phyloP scores from a whole-genome alignment of 2,797 vertebrate species.

The Alcedo atthis region DNA sequence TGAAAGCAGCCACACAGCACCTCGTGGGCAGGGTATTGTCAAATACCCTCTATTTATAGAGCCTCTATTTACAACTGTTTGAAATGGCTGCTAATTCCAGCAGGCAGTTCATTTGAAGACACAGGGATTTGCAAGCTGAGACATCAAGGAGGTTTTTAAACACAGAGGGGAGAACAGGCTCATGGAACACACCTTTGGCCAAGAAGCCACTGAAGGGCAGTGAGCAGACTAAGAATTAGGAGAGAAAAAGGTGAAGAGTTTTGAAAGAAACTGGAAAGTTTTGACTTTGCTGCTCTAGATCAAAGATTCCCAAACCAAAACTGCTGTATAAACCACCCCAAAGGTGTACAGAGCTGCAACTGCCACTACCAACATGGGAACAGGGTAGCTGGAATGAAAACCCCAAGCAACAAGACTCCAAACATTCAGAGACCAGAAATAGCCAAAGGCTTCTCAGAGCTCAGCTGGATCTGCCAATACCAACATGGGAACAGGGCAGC shows the following conservation, averaged over 20 bases:
- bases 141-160: not conserved
- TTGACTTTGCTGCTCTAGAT: not conserved
- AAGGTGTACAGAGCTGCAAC: not conserved
- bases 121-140: not conserved
- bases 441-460: not conserved
- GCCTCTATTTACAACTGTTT: not conserved
- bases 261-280: not conserved
- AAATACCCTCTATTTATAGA: not conserved
- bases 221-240: not conserved
- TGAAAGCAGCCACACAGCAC: not conserved
- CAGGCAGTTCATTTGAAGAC: not conserved
- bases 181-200: not conserved
- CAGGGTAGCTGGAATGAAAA: not conserved
- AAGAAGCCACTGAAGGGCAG: not conserved
- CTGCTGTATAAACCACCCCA: not conserved
- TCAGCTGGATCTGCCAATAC: not conserved
- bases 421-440: rapidly evolving
- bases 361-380: not conserved
- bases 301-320: not conserved
- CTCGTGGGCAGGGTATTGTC: too few relatives aligned
- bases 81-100: not conserved
- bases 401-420: not conserved
- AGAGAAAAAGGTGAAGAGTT: not conserved
- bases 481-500: too few relatives aligned
- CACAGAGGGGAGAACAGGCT: not conserved